Percentiles rank a stretch among this genome's conserved stretches.
These are phyloP conservation scores for Eremobia ochroleuca DNA, from an alignment of 2,888 invertebrate genomes.

Conservation along the genomic window DNA sequence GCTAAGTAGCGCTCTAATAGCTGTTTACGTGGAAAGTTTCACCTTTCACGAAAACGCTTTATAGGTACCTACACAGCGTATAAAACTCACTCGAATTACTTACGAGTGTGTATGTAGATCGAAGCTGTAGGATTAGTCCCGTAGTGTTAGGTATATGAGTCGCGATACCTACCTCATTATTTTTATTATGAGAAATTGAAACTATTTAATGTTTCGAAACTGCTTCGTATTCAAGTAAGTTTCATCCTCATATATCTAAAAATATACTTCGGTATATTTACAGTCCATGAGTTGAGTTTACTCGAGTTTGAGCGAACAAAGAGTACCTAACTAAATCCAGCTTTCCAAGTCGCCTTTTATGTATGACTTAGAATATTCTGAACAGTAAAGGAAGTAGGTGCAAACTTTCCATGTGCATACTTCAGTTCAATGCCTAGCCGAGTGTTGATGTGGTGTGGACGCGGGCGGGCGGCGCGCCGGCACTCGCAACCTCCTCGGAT, in stretches of 20 bases:
- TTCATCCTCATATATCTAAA: constrained; percentile 9
- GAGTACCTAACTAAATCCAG: constrained; percentile 59
- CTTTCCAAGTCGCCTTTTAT: constrained; percentile 61
- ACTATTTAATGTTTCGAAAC: not conserved
- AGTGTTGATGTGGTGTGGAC: constrained; percentile 60
- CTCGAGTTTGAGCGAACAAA: constrained; percentile 57
- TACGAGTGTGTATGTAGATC: constrained; percentile 4
- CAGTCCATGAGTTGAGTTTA: constrained; percentile 44
- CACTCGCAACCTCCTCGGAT: constrained; percentile 70
- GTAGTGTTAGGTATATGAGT: not conserved
- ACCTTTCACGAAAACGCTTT: constrained; percentile 23
- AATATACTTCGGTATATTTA: constrained; percentile 22
- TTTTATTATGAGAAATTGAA: not conserved
- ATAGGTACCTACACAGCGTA: not conserved
- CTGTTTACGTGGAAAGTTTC: constrained; percentile 40
- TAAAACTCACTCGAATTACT: constrained; percentile 12
- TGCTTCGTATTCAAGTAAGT: constrained; percentile 16
- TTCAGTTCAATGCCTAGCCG: constrained; percentile 56
- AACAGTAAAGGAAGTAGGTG: constrained; percentile 59
- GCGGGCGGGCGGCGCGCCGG: constrained; percentile 38
- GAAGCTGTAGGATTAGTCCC: constrained; percentile 1
- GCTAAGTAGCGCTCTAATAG: not conserved
- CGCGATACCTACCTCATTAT: not conserved
- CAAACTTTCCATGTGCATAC: constrained; percentile 60
- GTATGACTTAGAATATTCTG: constrained; percentile 63